Base-by-base conservation (phyloP, 2,113 vertebrate species). In the Cettia cetti region DNA sequence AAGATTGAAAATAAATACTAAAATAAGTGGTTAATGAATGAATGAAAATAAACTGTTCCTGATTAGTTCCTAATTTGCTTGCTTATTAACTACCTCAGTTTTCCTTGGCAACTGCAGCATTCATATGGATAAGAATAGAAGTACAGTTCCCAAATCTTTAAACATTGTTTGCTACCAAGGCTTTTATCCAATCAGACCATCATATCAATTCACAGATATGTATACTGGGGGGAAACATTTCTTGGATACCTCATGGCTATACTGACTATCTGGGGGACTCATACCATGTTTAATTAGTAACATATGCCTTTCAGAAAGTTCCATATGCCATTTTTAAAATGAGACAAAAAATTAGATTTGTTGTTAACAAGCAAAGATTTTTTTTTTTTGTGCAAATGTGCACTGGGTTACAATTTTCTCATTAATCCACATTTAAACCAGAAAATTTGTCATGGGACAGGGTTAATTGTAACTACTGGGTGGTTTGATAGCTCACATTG, bases 261-360 rank as follows among this genome's bases (percentile, higher is more conserved):
- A 95, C 84, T 96, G 92, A 96, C 95, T 97, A 74, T 96, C 95
- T 97, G 83, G 81, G 90, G 82, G 69, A 83, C 95, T 97, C 42
- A 40, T 97, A 97, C 95, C 93, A 75, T 97, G 95, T 97, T 98
- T 98, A 98, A 98, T 98, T 98, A 98, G 88, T 89, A 76, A 95
- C 97, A 97, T 96, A 97, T 96, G 97, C 97, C 95, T 97, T 96
- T 70, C 92, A 96, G 91, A 95, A 86, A 92, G 92, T 97, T 97
- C 94, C 96, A 98, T 89, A 97, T 97, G 96, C 95, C 93, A 97
- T 98, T 97, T 97, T 92, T 94, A 97, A 97, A 96, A 56, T 47
- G 47, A 97, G 96, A 97, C 87, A 96, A 94, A 94, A 92, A 97
- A 98, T 95, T 63, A 69, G 54, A 86, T 80, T 74, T 90, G 45